Conservation (phyloP, 2,888 invertebrate genomes). For the Limnephilus rhombicus region DNA sequence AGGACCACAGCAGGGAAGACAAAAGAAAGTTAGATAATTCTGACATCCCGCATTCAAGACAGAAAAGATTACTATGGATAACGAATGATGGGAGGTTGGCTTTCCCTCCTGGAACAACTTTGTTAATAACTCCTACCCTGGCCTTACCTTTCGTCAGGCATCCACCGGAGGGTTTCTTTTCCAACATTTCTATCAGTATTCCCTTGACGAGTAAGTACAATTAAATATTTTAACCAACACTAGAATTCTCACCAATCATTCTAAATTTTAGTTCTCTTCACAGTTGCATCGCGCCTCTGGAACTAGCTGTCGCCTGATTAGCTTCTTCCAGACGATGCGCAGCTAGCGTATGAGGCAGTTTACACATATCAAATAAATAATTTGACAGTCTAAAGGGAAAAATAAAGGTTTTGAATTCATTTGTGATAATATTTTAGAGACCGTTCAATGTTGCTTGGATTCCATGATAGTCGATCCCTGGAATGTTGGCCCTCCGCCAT, state of each 20-base stretch:
- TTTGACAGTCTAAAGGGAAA: no score
- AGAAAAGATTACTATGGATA: constrained; percentile 90
- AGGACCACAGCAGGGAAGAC: not conserved
- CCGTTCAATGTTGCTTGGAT: not conserved
- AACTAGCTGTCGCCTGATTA: no score
- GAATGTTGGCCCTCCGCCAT: no score
- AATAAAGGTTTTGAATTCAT: not conserved
- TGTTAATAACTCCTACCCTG: constrained; percentile 88
- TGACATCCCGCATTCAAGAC: constrained; percentile 83
- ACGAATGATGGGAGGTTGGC: constrained; percentile 91
- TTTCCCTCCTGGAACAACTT: constrained; percentile 88
- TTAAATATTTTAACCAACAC: not conserved
- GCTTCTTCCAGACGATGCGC: not conserved
- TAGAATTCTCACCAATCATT: not conserved
- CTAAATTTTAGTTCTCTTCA: not conserved
- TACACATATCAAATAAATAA: no score
- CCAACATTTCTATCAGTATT: constrained; percentile 89
- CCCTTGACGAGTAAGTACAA: constrained; percentile 89
- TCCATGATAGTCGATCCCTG: no score
- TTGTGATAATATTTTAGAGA: not conserved
- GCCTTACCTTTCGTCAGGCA: constrained; percentile 90
- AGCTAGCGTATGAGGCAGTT: not conserved
- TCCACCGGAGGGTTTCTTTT: constrained; percentile 91
- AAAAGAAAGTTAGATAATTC: constrained; percentile 20
- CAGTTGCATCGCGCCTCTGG: not conserved